Conservation (phyloP, 2,888 invertebrate genomes). For the Hirtodrosophila confusa region DNA sequence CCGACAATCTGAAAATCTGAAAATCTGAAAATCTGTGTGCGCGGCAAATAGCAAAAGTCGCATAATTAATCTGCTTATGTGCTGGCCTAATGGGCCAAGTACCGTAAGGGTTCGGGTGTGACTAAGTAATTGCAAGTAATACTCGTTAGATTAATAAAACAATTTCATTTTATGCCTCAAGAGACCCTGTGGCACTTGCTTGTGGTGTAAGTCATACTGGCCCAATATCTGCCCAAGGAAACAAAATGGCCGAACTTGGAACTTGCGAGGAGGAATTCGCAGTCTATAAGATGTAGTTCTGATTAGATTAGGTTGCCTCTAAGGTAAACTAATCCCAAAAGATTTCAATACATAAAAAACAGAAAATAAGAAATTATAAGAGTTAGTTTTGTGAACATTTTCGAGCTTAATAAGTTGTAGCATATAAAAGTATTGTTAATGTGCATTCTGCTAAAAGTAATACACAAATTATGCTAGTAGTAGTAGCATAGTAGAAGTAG, state of each 20-base stretch:
- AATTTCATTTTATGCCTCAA: conserved; percentile 61
- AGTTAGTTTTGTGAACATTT: too few relatives aligned
- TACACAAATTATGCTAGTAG: too few relatives aligned
- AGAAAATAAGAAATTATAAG: too few relatives aligned
- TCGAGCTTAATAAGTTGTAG: too few relatives aligned
- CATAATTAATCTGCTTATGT: conserved; percentile 79
- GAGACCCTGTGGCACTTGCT: conserved; percentile 45
- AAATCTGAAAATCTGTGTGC: conserved; percentile 49
- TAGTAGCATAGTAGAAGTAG: too few relatives aligned
- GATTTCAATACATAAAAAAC: too few relatives aligned
- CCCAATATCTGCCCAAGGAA: conserved; percentile 1
- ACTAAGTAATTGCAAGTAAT: conserved; percentile 74
- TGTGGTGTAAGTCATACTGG: conserved; percentile 56
- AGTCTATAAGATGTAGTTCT: too few relatives aligned
- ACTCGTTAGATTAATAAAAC: conserved; percentile 69
- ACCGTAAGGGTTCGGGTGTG: conserved; percentile 47
- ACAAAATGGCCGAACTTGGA: conserved; percentile 7
- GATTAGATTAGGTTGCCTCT: too few relatives aligned
- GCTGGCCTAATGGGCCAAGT: conserved; percentile 49
- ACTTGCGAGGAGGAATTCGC: neutral
- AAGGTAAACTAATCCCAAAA: too few relatives aligned
- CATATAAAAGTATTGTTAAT: too few relatives aligned
- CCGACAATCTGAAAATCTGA: too few relatives aligned
- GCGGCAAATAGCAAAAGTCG: conserved; percentile 70
- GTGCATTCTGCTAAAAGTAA: too few relatives aligned